phyloP scores from a whole-genome alignment of 2,888 invertebrate genomes.

The Sinotaia quadrata region DNA sequence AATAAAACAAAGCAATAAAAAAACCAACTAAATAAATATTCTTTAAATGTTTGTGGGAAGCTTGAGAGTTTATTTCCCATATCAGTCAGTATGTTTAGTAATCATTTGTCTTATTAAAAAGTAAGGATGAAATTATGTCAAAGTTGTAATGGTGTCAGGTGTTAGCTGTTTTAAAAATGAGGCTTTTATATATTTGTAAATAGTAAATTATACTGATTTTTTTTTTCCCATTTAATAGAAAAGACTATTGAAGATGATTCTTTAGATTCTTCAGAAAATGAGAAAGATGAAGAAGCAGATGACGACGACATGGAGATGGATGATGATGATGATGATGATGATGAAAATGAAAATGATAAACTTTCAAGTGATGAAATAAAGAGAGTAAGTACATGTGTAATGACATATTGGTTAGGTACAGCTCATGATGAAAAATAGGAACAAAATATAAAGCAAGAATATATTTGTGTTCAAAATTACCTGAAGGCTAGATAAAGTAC shows the following conservation, averaged over 20 bases:
- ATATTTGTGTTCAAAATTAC: too few species aligned
- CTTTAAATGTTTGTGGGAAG: too few species aligned
- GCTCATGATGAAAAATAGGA: too few species aligned
- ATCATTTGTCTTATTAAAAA: too few species aligned
- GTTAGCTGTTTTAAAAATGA: neutral
- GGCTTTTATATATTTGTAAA: neutral
- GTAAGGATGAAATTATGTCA: too few species aligned
- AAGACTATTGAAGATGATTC: conserved; percentile 26
- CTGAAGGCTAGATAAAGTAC: too few species aligned
- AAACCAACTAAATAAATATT: too few species aligned
- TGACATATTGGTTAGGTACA: too few species aligned
- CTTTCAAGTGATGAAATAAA: conserved; percentile 1
- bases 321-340: conserved; percentile 33
- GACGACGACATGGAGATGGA: conserved; percentile 34
- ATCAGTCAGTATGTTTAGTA: too few species aligned
- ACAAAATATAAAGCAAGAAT: too few species aligned
- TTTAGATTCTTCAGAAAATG: conserved; percentile 32
- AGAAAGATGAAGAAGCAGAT: conserved; percentile 16
- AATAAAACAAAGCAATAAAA: too few species aligned
- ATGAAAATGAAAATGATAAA: conserved; percentile 12
- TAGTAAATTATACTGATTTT: neutral
- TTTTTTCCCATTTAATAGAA: conserved; percentile 2
- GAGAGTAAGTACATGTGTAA: neutral
- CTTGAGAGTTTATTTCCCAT: too few species aligned
- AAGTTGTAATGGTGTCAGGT: neutral